A percentile compares a stretch with the other conserved stretches of the same genome.
These are phyloP conservation scores for Tetragnatha versicolor DNA, from an alignment of 1,140 invertebrate species.

Conservation along the genomic window DNA sequence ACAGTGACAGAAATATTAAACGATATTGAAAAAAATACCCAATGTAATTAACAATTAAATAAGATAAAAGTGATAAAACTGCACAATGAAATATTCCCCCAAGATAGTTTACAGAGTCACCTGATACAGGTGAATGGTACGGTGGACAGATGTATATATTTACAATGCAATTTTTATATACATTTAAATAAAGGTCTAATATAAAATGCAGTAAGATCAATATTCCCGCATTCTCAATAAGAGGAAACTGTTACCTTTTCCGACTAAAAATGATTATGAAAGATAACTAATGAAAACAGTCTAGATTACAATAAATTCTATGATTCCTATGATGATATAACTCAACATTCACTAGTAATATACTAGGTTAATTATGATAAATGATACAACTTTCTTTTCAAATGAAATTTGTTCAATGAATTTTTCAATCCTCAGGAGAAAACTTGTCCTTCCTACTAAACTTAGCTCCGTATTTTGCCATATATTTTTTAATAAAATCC, in stretches of 20 bases:
- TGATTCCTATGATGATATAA: no score
- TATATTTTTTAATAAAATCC: conserved; percentile 95
- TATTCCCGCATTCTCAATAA: background rate
- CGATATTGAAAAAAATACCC: no score
- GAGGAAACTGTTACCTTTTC: background rate
- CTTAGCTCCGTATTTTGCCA: conserved; percentile 82
- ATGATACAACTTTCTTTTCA: background rate
- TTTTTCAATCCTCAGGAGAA: conserved; percentile 21
- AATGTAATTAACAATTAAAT: no score
- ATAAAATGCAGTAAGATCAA: no score
- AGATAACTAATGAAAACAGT: background rate
- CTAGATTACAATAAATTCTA: background rate
- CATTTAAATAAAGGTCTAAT: background rate
- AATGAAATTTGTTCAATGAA: no score
- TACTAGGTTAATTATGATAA: background rate
- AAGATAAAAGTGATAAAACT: no score
- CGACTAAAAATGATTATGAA: background rate
- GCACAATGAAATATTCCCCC: no score
- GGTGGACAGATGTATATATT: background rate
- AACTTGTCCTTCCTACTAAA: conserved; percentile 62
- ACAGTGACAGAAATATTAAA: no score
- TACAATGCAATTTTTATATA: conserved; percentile 12
- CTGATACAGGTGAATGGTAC: conserved; percentile 34
- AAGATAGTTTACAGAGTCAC: background rate
- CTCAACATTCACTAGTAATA: background rate